Percentiles rank a stretch among this genome's conserved stretches.
These are phyloP conservation scores for Himalopsyche anomala DNA, from an alignment of 2,888 invertebrate species.

Conservation along the genomic window DNA sequence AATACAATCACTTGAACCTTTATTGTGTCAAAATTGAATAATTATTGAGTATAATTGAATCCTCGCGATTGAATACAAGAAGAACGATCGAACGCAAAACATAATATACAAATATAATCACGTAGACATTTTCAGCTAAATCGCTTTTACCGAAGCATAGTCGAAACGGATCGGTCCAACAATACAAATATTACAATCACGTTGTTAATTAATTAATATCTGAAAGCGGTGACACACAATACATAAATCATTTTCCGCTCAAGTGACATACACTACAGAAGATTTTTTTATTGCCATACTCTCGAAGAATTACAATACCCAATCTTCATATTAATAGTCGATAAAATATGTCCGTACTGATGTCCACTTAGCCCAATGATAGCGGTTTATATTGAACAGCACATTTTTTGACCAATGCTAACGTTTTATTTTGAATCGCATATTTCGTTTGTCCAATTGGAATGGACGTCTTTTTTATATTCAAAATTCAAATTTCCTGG, in stretches of 20 bases:
- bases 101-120: conserved; percentile 40
- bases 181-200: conserved; percentile 45
- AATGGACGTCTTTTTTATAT: too few species aligned
- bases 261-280: neutral
- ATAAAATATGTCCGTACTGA: too few species aligned
- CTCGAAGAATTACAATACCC: neutral
- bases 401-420: too few species aligned
- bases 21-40: conserved; percentile 43
- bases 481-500: too few species aligned
- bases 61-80: conserved; percentile 35
- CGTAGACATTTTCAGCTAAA: conserved; percentile 41
- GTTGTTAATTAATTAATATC: conserved; percentile 56
- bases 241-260: conserved; percentile 53
- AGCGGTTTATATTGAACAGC: too few species aligned
- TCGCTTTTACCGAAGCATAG: conserved; percentile 36
- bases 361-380: too few species aligned
- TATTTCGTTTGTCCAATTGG: too few species aligned
- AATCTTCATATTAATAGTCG: too few species aligned
- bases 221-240: conserved; percentile 53
- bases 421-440: too few species aligned
- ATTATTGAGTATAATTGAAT: conserved; percentile 40
- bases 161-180: conserved; percentile 41
- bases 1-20: conserved; percentile 28
- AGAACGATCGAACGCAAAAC: conserved; percentile 15
- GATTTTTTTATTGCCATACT: neutral